These are phyloP conservation scores for Sialis lutaria DNA, from an alignment of 2,888 invertebrate genomes.

Conservation along the genomic window DNA sequence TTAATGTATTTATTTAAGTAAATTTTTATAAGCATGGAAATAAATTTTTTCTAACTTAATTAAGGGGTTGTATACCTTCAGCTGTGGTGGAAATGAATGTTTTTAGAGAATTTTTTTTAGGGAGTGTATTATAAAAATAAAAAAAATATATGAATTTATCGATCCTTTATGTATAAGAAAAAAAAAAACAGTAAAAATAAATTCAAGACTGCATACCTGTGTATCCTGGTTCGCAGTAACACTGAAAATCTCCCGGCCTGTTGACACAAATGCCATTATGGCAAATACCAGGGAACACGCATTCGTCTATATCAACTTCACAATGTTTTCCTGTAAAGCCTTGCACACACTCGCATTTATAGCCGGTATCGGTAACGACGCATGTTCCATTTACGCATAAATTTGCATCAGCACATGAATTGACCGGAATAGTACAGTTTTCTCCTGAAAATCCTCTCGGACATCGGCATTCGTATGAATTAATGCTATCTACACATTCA, in stretches of 20 bases:
- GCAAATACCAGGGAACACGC: constrained; percentile 40
- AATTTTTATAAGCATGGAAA: no score
- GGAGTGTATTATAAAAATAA: no score
- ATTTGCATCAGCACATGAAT: constrained; percentile 37
- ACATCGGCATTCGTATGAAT: constrained; percentile 40
- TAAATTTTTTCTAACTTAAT: no score
- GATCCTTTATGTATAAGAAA: no score
- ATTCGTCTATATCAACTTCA: constrained; percentile 59
- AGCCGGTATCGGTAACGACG: constrained; percentile 40
- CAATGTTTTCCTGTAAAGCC: constrained; percentile 48
- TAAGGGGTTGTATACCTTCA: no score
- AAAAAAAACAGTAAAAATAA: no score
- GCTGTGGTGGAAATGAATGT: no score
- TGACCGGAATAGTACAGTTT: constrained; percentile 33
- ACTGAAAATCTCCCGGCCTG: constrained; percentile 57
- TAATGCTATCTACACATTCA: constrained; percentile 26
- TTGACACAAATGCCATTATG: constrained; percentile 73
- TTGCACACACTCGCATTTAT: constrained; percentile 51
- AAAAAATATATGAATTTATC: no score
- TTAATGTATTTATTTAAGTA: no score
- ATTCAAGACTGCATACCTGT: constrained; percentile 23
- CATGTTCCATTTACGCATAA: constrained; percentile 67
- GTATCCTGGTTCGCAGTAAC: constrained; percentile 76
- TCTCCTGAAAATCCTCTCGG: constrained; percentile 39
- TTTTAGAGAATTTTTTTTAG: no score